Evolutionary conservation across 2,113 vertebrate species (phyloP), one percentile per base, ranked within the genome.

Genomic region (Hemichromis elongatus): DNA sequence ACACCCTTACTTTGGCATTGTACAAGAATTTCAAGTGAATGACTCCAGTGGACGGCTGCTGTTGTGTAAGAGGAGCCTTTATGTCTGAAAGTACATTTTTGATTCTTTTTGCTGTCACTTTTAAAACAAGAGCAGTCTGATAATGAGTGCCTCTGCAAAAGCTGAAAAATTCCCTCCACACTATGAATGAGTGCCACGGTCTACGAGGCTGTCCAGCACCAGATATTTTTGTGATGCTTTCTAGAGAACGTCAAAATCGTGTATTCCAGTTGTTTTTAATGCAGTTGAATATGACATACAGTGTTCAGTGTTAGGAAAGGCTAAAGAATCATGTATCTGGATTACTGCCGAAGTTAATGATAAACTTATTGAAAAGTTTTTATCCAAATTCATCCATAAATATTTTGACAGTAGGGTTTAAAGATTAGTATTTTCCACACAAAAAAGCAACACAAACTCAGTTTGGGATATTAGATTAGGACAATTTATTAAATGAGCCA

Each of bases 401-500:
- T 13, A n/a, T 70, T 47, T 73, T 73, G 42, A 42, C 12, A 24
- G 2, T 3, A n/a, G 2, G 18, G 14, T 61, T 40, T 14, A 24
- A 66, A 73, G 12, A 40, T 42, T 2, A 53, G 18, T 59, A 47
- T 40, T 59, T 79, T 13, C 3, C 18, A 14, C 28, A 6, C 12
- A 30, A 4, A 47, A 73, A 40, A 85, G 54, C n/a, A 54, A 59
- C 12, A 86, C 33, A 86, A 68, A 70, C 21, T 87, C 53, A 73
- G 54, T 6, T 3, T 11, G 73, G 18, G 24, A 7, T 9, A 21
- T 16, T 54, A n/a, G 42, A 77, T 57, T 10, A 6, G n/a, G 9
- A 30, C 53, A 24, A 75, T 91, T 93, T 89, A 93, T 90, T 89
- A 12, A 81, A 59, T 73, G 6, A 52, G 33, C 28, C 21, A 30